These are phyloP conservation scores for Micrasema minimum DNA, from an alignment of 1,140 invertebrate species.

Conservation along the genomic window DNA sequence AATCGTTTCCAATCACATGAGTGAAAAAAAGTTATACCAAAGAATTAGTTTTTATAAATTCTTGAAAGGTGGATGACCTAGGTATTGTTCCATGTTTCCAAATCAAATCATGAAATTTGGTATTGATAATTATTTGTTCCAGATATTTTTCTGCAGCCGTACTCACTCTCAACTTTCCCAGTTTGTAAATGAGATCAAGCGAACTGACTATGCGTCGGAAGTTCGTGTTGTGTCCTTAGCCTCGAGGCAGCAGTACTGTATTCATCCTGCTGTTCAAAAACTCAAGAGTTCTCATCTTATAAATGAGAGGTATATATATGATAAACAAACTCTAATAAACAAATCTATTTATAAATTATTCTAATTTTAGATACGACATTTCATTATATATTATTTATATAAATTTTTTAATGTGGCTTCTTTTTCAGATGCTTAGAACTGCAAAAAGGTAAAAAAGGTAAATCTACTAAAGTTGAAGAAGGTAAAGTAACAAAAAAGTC, in stretches of 20 bases:
- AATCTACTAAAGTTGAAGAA: slow-evolving; percentile 68
- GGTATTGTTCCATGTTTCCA: too few relatives aligned
- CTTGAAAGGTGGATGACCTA: too few relatives aligned
- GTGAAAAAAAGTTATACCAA: too few relatives aligned
- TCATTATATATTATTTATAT: too few relatives aligned
- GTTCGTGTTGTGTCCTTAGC: slow-evolving; percentile 86
- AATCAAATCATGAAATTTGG: too few relatives aligned
- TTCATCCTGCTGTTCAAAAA: slow-evolving; percentile 84
- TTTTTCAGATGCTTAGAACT: slow-evolving; percentile 81
- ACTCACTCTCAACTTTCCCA: slow-evolving; percentile 97
- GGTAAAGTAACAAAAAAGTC: slow-evolving; percentile 73
- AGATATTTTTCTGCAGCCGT: slow-evolving; percentile 94
- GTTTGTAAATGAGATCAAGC: slow-evolving; percentile 91
- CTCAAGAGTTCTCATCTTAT: slow-evolving; percentile 85
- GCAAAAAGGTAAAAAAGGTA: slow-evolving; percentile 76
- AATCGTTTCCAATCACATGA: too few relatives aligned
- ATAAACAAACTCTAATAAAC: background rate
- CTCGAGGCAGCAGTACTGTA: slow-evolving; percentile 93
- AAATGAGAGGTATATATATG: slow-evolving; percentile 85
- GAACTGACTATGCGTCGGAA: slow-evolving; percentile 79
- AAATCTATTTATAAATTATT: too few relatives aligned
- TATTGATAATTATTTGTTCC: too few relatives aligned
- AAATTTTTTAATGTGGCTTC: too few relatives aligned
- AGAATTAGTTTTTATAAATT: too few relatives aligned
- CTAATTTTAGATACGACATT: too few relatives aligned